These are phyloP conservation scores for Rhynchomys soricoides DNA, from an alignment of 2,113 vertebrate species.

Conservation along the genomic window DNA sequence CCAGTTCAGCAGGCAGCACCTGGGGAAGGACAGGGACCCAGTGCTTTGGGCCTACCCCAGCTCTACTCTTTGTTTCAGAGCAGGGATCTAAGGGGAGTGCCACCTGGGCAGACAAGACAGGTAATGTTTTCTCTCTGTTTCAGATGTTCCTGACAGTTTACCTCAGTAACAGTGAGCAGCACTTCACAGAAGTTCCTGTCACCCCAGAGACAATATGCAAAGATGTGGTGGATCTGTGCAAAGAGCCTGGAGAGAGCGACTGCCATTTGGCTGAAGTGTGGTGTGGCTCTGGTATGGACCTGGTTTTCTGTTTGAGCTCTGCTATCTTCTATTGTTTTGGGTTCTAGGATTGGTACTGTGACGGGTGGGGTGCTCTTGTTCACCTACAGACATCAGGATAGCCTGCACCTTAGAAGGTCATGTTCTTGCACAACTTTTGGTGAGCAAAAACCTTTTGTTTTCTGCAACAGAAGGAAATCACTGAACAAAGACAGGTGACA, in stretches of 20 bases:
- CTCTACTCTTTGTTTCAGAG: not conserved
- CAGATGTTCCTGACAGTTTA: constrained; percentile 99
- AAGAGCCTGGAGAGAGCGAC: constrained; percentile 94
- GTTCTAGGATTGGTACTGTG: not conserved
- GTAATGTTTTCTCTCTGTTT: constrained; percentile 24
- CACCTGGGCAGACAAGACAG: not conserved
- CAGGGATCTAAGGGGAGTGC: constrained; percentile 61
- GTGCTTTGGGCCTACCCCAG: not conserved
- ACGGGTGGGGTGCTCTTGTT: rapidly evolving
- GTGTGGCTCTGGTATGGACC: constrained; percentile 94
- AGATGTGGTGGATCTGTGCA: constrained; percentile 98
- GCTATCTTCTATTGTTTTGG: rapidly evolving
- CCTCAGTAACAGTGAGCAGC: constrained; percentile 99
- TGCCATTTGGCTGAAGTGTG: constrained; percentile 97
- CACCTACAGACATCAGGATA: not conserved
- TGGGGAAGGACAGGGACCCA: not conserved
- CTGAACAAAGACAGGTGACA: not conserved
- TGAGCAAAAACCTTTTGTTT: not conserved
- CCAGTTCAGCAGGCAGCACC: not conserved
- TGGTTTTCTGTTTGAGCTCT: rapidly evolving
- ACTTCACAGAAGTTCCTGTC: constrained; percentile 98
- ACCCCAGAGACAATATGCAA: constrained; percentile 95
- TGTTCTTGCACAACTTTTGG: not conserved
- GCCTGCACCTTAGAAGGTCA: rapidly evolving
- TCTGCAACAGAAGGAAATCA: not conserved